Percentiles rank a stretch among this genome's conserved stretches.
Evolutionary conservation across 2,797 vertebrate species (phyloP).

Genomic region (Saxicola maurus): DNA sequence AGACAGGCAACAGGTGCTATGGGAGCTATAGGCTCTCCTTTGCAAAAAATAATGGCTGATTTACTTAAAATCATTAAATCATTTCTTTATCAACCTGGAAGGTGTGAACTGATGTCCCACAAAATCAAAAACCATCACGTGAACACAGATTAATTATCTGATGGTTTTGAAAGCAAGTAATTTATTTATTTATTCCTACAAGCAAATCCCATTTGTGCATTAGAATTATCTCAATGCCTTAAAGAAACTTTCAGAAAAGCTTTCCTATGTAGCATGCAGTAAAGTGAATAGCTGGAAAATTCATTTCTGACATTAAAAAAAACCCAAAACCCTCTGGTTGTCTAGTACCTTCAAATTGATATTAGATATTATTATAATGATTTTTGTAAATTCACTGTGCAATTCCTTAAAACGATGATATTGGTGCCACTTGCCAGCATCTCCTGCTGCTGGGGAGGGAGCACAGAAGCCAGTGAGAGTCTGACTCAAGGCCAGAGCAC

Average conservation of each 20-base stretch:
- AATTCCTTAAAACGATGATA: neutral
- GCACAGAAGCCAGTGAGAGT: rapidly evolving
- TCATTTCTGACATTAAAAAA: neutral
- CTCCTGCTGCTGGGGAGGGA: neutral
- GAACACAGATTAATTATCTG: neutral
- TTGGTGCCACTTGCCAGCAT: neutral
- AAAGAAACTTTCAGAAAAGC: neutral
- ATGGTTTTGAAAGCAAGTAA: neutral
- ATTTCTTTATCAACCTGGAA: neutral
- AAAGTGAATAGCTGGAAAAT: neutral
- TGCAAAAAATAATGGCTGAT: neutral
- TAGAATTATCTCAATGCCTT: neutral
- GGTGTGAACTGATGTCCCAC: neutral
- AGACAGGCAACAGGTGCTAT: neutral
- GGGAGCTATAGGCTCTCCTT: neutral
- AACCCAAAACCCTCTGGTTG: rapidly evolving
- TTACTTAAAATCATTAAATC: neutral
- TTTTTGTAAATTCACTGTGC: neutral
- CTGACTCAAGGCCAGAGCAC: neutral
- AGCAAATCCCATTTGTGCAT: neutral
- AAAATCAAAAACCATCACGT: neutral
- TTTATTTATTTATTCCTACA: neutral
- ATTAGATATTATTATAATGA: neutral
- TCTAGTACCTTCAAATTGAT: neutral
- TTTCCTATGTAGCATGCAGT: neutral